These are phyloP conservation scores for Mimumesa dahlbomi DNA, from an alignment of 2,888 invertebrate species.

Conservation along the genomic window DNA sequence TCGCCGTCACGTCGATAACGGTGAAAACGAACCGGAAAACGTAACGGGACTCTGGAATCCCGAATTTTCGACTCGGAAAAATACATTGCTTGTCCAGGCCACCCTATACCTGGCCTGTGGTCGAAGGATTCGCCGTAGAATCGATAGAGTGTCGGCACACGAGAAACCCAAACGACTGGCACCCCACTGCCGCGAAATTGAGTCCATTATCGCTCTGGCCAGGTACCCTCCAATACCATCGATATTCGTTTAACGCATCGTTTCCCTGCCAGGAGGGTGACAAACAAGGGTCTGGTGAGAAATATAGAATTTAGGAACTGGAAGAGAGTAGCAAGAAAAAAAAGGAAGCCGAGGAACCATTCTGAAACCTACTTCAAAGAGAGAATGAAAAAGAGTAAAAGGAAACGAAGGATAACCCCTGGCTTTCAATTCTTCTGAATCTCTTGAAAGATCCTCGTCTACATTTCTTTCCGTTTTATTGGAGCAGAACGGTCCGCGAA, in stretches of 20 bases:
- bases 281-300: conserved; percentile 62
- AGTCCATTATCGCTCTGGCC: conserved; percentile 71
- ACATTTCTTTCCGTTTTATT: neutral
- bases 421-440: conserved; percentile 34
- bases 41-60: neutral
- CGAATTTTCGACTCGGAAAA: neutral
- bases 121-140: conserved; percentile 53
- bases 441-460: conserved; percentile 12
- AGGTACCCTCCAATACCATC: conserved; percentile 66
- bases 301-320: conserved; percentile 62
- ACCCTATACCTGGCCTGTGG: too few relatives aligned
- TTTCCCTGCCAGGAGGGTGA: conserved; percentile 58
- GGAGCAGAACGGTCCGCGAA: neutral
- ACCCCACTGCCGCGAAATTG: conserved; percentile 65
- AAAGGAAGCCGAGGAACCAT: neutral
- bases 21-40: too few relatives aligned
- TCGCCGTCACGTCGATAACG: too few relatives aligned
- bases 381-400: conserved; percentile 7
- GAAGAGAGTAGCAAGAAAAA: neutral
- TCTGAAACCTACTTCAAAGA: conserved; percentile 1
- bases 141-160: conserved; percentile 61
- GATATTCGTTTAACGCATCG: conserved; percentile 72
- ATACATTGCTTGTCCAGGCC: too few relatives aligned
- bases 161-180: conserved; percentile 57
- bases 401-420: conserved; percentile 24